These are phyloP conservation scores for Gastrophryne carolinensis DNA, from an alignment of 2,797 vertebrate species.

Conservation along the genomic window DNA sequence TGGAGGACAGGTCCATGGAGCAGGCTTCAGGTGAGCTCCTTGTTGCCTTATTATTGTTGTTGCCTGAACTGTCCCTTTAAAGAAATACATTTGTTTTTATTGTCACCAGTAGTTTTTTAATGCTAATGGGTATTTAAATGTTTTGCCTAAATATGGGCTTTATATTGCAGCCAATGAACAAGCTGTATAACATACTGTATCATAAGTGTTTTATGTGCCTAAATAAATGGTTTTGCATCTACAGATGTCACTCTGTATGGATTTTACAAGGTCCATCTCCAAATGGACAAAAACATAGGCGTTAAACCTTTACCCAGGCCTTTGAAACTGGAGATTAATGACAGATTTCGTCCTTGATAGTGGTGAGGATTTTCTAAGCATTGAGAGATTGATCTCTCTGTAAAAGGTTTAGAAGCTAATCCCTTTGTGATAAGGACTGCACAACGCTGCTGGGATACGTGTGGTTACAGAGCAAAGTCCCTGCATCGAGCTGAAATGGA, in stretches of 20 bases:
- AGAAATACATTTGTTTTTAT: too few species aligned
- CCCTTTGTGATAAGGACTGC: slow-evolving; percentile 29
- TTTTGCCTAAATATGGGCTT: too few species aligned
- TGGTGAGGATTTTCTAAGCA: slow-evolving; percentile 22
- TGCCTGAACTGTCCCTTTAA: too few species aligned
- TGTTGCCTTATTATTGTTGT: too few species aligned
- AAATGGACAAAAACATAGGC: neutral
- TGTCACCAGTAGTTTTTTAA: too few species aligned
- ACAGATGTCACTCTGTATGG: neutral
- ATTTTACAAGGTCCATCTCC: neutral
- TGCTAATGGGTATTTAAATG: too few species aligned
- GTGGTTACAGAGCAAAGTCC: neutral
- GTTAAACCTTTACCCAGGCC: neutral
- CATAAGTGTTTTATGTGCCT: too few species aligned
- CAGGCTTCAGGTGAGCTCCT: too few species aligned
- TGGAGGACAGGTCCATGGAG: too few species aligned
- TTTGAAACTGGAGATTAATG: slow-evolving; percentile 26
- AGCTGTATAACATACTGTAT: too few species aligned
- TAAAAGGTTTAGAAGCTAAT: slow-evolving; percentile 38
- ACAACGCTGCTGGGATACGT: neutral
- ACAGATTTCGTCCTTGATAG: slow-evolving; percentile 20
- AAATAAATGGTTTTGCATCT: neutral
- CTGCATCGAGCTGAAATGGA: neutral
- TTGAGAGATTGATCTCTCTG: slow-evolving; percentile 5
- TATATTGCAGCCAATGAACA: too few species aligned